Percentiles rank a stretch among this genome's conserved stretches.
These are phyloP conservation scores for Lophochroa leadbeateri DNA, from an alignment of 2,113 vertebrate genomes.

Conservation along the genomic window DNA sequence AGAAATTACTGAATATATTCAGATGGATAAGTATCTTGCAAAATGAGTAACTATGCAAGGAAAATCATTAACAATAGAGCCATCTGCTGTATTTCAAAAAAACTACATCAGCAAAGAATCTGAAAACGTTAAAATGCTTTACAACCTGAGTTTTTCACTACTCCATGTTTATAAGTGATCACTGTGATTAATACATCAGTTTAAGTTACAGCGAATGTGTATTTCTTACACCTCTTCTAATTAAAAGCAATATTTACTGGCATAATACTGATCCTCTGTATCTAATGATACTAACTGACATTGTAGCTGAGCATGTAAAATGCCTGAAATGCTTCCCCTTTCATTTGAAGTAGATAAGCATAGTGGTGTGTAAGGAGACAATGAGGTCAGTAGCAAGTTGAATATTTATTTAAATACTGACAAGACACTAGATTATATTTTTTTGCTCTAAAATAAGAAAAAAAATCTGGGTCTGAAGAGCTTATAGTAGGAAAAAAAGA, in stretches of 20 bases:
- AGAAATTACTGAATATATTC: background rate
- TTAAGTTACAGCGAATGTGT: background rate
- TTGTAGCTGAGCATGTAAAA: background rate
- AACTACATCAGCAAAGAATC: conserved; percentile 59
- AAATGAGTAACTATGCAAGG: background rate
- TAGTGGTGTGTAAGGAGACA: background rate
- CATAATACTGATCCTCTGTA: background rate
- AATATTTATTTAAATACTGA: background rate
- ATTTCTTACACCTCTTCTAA: background rate
- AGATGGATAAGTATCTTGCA: background rate
- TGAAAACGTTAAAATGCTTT: background rate
- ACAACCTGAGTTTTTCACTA: background rate
- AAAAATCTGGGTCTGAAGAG: background rate
- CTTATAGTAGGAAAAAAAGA: background rate
- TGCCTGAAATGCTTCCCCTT: background rate
- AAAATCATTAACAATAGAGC: conserved; percentile 76
- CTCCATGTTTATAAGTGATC: background rate
- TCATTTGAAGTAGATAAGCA: background rate
- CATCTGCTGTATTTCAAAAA: conserved; percentile 74
- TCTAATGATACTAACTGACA: background rate
- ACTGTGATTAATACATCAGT: background rate
- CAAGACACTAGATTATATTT: background rate
- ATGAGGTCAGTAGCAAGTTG: background rate
- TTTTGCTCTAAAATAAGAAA: background rate
- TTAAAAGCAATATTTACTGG: background rate